Percentiles rank a stretch among this genome's conserved stretches.
These are phyloP conservation scores for Vultur gryphus DNA, from an alignment of 2,797 vertebrate genomes.

Conservation along the genomic window DNA sequence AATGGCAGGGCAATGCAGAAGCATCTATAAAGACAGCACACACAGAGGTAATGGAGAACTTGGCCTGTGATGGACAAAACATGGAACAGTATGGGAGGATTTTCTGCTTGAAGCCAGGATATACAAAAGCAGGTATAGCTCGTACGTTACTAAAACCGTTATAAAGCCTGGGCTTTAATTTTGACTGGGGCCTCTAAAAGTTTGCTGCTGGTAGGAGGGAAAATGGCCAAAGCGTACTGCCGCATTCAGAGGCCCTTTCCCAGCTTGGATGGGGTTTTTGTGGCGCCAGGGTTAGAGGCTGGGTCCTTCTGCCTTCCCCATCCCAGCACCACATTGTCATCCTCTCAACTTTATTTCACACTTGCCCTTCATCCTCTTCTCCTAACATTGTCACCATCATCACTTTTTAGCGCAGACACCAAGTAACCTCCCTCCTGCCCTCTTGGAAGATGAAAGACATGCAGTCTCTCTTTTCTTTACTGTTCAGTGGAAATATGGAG, in stretches of 20 bases:
- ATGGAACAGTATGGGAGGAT: not conserved
- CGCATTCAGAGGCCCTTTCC: not conserved
- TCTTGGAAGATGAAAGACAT: not conserved
- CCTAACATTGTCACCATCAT: not conserved
- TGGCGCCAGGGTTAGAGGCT: not conserved
- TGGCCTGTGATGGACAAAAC: not conserved
- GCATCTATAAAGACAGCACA: not conserved
- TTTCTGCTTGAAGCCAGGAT: not conserved
- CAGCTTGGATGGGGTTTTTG: rapidly evolving
- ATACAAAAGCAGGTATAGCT: not conserved
- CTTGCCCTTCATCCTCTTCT: not conserved
- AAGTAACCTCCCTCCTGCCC: not conserved
- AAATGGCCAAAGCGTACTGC: rapidly evolving
- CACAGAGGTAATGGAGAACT: not conserved
- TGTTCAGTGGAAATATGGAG: not conserved
- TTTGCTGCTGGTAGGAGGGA: not conserved
- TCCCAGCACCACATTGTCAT: not conserved
- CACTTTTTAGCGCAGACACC: not conserved
- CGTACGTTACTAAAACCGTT: not conserved
- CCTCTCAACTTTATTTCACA: not conserved
- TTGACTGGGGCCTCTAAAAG: not conserved
- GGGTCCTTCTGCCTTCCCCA: not conserved
- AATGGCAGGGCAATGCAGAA: not conserved
- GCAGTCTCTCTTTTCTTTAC: not conserved
- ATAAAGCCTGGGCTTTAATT: not conserved